A percentile compares a stretch with the other conserved stretches of the same genome.
phyloP scores from a whole-genome alignment of 2,888 invertebrate genomes.

The Beris chalybata region DNA sequence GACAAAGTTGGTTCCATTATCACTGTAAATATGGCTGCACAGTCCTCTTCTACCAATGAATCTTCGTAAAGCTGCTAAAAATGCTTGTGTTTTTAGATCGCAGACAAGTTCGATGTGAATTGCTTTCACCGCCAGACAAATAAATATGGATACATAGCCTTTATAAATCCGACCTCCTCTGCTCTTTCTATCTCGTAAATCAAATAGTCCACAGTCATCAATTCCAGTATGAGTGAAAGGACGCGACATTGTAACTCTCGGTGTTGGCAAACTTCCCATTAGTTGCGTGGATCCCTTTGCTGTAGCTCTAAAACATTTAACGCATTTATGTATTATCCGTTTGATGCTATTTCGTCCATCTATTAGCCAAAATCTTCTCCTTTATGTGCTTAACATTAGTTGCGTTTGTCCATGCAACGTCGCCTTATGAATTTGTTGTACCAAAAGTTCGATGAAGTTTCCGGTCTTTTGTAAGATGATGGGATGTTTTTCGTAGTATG shows the following conservation, averaged over 20 bases:
- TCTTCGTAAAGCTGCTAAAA: not conserved
- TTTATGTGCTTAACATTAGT: not conserved
- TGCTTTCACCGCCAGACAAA: not conserved
- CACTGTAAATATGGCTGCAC: not conserved
- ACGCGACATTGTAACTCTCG: not conserved
- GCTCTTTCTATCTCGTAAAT: not conserved
- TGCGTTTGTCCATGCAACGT: not conserved
- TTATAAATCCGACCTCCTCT: not conserved
- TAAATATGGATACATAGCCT: constrained; percentile 40
- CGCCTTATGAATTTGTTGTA: not conserved
- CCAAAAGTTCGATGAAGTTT: not conserved
- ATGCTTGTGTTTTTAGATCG: not conserved
- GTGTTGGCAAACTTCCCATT: constrained; percentile 1
- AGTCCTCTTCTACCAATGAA: not conserved
- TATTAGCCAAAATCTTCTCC: not conserved
- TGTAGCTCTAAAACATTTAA: not conserved
- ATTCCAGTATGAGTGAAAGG: constrained; percentile 1
- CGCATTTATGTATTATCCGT: not conserved
- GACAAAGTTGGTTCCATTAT: not conserved
- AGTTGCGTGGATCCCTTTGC: not conserved
- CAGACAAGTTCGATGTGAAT: not conserved
- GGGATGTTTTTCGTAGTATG: not conserved
- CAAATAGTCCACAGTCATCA: constrained; percentile 1
- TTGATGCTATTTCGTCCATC: not conserved
- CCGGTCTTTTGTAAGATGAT: not conserved